These are phyloP conservation scores for Sepioteuthis lessoniana DNA, from an alignment of 2,888 invertebrate species.

Conservation along the genomic window DNA sequence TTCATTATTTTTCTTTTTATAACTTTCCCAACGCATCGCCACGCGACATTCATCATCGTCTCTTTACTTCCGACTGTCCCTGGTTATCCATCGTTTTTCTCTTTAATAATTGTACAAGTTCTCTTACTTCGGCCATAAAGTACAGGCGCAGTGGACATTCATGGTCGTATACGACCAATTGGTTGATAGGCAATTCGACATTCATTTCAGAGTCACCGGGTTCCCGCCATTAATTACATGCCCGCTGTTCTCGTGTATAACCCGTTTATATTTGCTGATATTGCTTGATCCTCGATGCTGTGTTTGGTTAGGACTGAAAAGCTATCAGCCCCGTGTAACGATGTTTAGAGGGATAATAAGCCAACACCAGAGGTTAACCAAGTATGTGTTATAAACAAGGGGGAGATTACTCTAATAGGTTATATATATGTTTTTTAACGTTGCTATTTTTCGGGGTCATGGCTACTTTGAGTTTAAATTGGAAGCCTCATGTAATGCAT, in stretches of 20 bases:
- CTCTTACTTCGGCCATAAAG: background rate
- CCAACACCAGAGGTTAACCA: too few species aligned
- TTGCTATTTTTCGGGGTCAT: too few species aligned
- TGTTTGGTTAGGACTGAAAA: too few species aligned
- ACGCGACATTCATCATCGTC: background rate
- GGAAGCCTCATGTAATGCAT: too few species aligned
- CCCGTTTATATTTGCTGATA: background rate
- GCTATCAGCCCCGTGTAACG: too few species aligned
- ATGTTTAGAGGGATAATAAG: too few species aligned
- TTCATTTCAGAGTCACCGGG: background rate
- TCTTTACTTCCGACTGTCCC: background rate
- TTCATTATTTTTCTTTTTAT: background rate
- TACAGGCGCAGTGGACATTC: background rate
- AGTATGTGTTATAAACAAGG: too few species aligned
- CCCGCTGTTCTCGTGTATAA: background rate
- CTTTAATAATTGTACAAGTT: background rate
- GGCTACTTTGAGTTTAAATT: too few species aligned
- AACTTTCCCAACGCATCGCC: background rate
- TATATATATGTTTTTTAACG: too few species aligned
- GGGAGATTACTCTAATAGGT: too few species aligned
- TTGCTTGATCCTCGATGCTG: too few species aligned
- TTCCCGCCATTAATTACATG: background rate
- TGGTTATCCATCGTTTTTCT: background rate
- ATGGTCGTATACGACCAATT: slow-evolving; percentile 33
- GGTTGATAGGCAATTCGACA: slow-evolving; percentile 33